Base-by-base conservation (phyloP, 2,113 vertebrate genomes). In the Pomatorhinus ruficollis region DNA sequence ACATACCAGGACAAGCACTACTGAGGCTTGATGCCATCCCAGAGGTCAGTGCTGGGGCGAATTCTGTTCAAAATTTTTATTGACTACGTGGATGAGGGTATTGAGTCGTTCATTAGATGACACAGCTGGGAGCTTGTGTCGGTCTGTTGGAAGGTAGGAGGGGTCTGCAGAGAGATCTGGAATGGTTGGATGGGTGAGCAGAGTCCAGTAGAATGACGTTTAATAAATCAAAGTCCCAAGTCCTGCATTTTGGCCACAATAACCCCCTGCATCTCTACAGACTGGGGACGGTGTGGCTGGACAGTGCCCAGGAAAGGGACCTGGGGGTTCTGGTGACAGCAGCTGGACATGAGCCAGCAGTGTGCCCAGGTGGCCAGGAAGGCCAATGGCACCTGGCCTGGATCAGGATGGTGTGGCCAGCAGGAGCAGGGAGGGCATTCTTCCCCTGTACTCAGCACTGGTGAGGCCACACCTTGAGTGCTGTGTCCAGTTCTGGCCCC, bases 251-350 rank as follows among this genome's bases (percentile, higher is more conserved):
- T 61, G 57, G 12, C 28, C 57, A 50, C 45, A 50, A 39, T 4
- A 30, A 25, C 2, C 44, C 71, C 22, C 57, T 49, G 21, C 56
- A 77, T 0, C 1, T 1, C 1, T 25, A 9, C 0, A 25, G 56
- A 3, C 74, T 76, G 44, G 35, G 35, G 21, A 61, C 0, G 1
- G 44, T 6, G n/a, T 60, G 74, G 22, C 28, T 50, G 74, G 44
- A 15, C 56, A 39, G 12, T 49, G 44, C 21, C 28, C 74, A 61
- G 28, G 56, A 39, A 49, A 49, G n/a, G 44, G n/a, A 39, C 56
- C 21, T 20, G 74, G 35, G 56, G 28, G 12, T 12, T 0, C 44
- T 60, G 56, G 28, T 39, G 1, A 8, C 54, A 75, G 40, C 40
- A 6, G 4, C 44, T 76, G 56, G 1, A 24, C n/a, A 39, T 4